Evolutionary conservation across 2,888 invertebrate genomes (phyloP).

Genomic region (Ametastegia equiseti): DNA sequence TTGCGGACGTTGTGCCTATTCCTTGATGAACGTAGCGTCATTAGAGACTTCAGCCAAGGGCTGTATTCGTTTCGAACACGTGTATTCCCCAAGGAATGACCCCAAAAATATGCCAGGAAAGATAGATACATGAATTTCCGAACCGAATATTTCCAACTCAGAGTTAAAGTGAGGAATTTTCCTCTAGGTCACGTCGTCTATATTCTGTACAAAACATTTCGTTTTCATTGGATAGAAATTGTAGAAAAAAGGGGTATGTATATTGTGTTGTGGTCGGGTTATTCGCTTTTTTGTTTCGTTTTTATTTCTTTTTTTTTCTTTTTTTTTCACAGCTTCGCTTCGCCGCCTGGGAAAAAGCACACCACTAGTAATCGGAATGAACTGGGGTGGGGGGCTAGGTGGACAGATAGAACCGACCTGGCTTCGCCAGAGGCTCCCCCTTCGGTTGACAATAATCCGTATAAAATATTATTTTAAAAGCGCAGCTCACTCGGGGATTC

Average conservation of each 20-base stretch:
- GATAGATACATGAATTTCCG: conserved; percentile 24
- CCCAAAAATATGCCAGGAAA: conserved; percentile 38
- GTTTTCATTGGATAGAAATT: background rate
- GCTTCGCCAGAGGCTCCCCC: background rate
- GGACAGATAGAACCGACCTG: conserved; percentile 16
- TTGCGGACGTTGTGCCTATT: conserved; percentile 53
- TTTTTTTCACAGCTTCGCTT: background rate
- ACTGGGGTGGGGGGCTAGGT: background rate
- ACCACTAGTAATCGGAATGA: conserved; percentile 9
- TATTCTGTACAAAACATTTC: background rate
- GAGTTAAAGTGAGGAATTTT: background rate
- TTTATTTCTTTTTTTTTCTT: background rate
- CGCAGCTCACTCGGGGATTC: conserved; percentile 47
- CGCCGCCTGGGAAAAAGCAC: background rate
- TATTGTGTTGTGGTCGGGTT: no score
- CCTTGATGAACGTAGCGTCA: conserved; percentile 47
- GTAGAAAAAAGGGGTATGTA: background rate
- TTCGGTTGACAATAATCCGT: conserved; percentile 64
- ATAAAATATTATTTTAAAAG: conserved; percentile 71
- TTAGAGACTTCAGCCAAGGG: conserved; percentile 38
- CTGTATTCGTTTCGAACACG: conserved; percentile 28
- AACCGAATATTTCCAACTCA: background rate
- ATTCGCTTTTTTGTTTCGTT: no score
- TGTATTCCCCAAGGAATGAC: conserved; percentile 31
- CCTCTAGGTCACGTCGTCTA: background rate